These are phyloP conservation scores for Guaruba guarouba DNA, from an alignment of 2,113 vertebrate genomes.

Conservation along the genomic window DNA sequence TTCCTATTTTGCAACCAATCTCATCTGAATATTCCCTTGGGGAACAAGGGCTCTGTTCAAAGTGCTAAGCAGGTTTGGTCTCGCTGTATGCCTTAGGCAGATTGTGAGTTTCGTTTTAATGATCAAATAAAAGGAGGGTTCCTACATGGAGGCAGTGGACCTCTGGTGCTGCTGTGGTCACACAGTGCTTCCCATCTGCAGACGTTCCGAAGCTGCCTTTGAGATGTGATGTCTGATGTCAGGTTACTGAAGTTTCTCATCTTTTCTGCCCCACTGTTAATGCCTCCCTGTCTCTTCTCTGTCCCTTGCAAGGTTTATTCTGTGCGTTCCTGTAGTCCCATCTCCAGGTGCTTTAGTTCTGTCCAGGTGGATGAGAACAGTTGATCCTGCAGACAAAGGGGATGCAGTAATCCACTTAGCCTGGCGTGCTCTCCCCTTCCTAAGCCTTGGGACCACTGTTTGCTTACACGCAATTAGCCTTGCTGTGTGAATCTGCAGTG, in stretches of 20 bases:
- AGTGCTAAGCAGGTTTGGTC: background rate
- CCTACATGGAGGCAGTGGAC: background rate
- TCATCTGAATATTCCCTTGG: background rate
- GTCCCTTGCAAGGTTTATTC: background rate
- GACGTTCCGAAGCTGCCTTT: background rate
- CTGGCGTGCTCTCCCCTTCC: background rate
- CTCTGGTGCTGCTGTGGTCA: background rate
- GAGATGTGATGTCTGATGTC: background rate
- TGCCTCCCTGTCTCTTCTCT: background rate
- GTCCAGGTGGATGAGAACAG: background rate
- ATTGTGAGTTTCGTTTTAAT: background rate
- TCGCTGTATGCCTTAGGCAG: background rate
- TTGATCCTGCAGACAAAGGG: background rate
- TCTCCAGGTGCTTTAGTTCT: background rate
- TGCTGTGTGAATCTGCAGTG: background rate
- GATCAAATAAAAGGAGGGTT: background rate
- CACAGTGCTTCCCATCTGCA: background rate
- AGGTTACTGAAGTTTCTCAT: background rate
- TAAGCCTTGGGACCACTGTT: background rate
- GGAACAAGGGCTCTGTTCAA: background rate
- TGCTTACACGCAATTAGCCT: conserved; percentile 1
- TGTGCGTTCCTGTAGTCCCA: background rate
- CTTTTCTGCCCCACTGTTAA: background rate
- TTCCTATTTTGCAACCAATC: background rate
- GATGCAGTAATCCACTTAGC: background rate